Evolutionary conservation across 2,888 invertebrate species (phyloP).

Genomic region (Agriopis aurantiaria): DNA sequence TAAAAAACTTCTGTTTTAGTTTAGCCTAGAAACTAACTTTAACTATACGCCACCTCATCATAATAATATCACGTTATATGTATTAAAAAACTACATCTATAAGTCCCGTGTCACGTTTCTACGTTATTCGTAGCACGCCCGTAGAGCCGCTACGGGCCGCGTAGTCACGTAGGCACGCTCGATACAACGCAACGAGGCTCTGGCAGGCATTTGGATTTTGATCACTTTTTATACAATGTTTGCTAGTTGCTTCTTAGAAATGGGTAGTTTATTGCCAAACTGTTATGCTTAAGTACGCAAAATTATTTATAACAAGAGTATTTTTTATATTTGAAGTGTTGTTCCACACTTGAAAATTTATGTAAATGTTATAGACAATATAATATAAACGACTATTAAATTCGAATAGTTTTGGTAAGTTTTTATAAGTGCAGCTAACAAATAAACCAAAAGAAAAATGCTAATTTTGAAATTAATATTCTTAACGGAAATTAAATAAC

Average conservation of each 20-base stretch:
- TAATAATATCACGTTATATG: background rate
- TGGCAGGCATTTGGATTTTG: conserved; percentile 22
- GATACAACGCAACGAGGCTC: conserved; percentile 37
- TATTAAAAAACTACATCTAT: background rate
- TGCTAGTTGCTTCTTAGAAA: background rate
- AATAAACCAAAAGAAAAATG: no score
- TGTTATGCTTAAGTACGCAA: no score
- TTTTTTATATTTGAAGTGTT: no score
- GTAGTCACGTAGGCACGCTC: conserved; percentile 70
- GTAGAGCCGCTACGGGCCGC: conserved; percentile 56
- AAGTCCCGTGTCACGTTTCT: background rate
- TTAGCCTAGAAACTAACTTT: background rate
- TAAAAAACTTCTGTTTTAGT: no score
- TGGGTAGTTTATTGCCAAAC: no score
- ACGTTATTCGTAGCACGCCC: conserved; percentile 55
- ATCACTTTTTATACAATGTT: background rate
- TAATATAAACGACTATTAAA: no score
- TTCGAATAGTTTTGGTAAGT: no score
- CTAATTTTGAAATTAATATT: no score
- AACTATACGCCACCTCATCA: background rate
- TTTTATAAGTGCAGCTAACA: no score
- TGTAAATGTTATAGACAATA: no score
- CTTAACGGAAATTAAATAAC: background rate
- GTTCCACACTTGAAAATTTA: no score
- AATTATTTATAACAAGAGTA: no score